Percentiles rank a stretch among this genome's conserved stretches.
phyloP scores from a whole-genome alignment of 2,888 invertebrate species.

The Drosophila stalkeri region DNA sequence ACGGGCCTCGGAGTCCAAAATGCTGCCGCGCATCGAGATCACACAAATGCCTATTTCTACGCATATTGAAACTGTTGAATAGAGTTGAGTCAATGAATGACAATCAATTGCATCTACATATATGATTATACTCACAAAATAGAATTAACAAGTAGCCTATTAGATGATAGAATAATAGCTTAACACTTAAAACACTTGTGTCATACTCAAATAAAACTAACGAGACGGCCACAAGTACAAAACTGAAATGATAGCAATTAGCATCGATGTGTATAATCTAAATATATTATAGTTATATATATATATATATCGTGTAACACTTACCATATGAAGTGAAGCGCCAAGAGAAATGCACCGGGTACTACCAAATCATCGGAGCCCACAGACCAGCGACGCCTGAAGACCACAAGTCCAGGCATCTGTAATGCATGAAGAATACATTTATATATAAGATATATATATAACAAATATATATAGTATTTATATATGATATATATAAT shows the following conservation, averaged over 20 bases:
- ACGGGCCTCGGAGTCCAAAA: constrained; percentile 90
- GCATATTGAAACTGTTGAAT: constrained; percentile 86
- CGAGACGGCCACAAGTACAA: constrained; percentile 83
- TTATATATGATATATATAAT: not conserved
- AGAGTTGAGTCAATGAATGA: not conserved
- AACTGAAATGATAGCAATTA: constrained; percentile 66
- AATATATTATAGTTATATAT: not conserved
- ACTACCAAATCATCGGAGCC: constrained; percentile 95
- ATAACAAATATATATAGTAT: not conserved
- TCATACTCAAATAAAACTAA: constrained; percentile 84
- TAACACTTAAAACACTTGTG: constrained; percentile 83
- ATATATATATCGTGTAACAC: constrained; percentile 63
- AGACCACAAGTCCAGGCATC: constrained; percentile 95
- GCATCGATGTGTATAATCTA: not conserved
- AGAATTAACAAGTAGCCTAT: constrained; percentile 85
- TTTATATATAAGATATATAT: not conserved
- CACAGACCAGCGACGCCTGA: constrained; percentile 94
- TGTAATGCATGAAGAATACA: constrained; percentile 57
- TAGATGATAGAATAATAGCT: constrained; percentile 85
- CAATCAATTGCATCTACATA: not conserved
- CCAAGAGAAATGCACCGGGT: constrained; percentile 91
- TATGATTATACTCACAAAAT: constrained; percentile 82
- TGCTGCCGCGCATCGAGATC: constrained; percentile 92
- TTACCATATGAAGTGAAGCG: constrained; percentile 92
- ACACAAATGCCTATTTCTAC: constrained; percentile 90